phyloP scores from a whole-genome alignment of 2,113 vertebrate genomes.

The Megaptera novaeangliae region DNA sequence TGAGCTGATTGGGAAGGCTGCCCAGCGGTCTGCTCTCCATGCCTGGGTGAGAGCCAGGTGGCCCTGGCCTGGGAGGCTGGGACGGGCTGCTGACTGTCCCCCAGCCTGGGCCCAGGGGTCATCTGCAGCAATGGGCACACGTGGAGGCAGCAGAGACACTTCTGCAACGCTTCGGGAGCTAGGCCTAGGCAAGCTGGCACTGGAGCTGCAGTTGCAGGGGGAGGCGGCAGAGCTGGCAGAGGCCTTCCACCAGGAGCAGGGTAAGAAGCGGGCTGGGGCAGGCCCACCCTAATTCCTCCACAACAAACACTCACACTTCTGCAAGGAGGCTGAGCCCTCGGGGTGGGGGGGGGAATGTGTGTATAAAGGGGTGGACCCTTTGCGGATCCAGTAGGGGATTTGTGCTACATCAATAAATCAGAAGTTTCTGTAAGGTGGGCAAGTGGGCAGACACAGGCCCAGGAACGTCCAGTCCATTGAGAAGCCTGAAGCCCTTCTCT shows the following conservation, averaged over 20 bases:
- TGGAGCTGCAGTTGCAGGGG: constrained; percentile 66
- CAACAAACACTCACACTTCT: rapidly evolving
- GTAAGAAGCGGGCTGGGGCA: constrained; percentile 21
- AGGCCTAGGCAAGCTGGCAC: constrained; percentile 69
- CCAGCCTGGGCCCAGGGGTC: constrained; percentile 59
- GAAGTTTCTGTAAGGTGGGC: not conserved
- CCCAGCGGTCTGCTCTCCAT: not conserved
- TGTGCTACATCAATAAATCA: not conserved
- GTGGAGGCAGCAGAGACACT: constrained; percentile 74
- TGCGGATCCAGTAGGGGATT: not conserved
- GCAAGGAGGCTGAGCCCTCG: not conserved
- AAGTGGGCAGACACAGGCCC: not conserved
- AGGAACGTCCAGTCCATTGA: not conserved
- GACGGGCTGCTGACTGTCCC: not conserved
- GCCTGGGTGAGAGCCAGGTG: not conserved
- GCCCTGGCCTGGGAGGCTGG: not conserved
- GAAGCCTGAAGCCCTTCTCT: not conserved
- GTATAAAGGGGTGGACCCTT: not conserved
- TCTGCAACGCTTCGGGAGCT: constrained; percentile 65
- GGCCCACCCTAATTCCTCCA: too few species aligned
- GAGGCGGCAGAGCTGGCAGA: constrained; percentile 46
- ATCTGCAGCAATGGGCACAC: constrained; percentile 72
- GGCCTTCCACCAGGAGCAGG: constrained; percentile 58
- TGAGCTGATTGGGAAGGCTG: not conserved
- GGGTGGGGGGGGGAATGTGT: too few species aligned